Evolutionary conservation across 2,888 invertebrate genomes (phyloP).

Genomic region (Phyllotreta cruciferae): DNA sequence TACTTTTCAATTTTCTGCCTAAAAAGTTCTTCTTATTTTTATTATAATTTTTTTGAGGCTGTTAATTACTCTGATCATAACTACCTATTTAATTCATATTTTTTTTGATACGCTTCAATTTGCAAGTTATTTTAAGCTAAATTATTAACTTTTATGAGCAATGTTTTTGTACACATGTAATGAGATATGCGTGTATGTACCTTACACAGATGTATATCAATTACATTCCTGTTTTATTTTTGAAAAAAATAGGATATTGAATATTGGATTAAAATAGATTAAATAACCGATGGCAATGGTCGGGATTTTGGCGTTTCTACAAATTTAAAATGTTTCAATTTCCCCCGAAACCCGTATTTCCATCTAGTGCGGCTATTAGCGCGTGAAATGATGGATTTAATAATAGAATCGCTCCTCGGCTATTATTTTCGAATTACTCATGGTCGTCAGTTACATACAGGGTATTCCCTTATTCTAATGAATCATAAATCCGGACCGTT

Average conservation of each 20-base stretch:
- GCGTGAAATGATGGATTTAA: constrained; percentile 43
- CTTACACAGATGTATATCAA: no score
- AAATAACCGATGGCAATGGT: constrained; percentile 44
- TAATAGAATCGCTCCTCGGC: constrained; percentile 44
- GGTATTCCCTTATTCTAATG: constrained; percentile 12
- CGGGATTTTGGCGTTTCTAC: constrained; percentile 37
- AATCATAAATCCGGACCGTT: neutral
- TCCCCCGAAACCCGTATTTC: constrained; percentile 39
- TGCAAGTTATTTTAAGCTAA: no score
- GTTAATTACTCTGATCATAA: no score
- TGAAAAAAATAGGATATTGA: constrained; percentile 45
- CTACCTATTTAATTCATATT: no score
- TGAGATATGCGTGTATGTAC: no score
- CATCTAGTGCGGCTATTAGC: constrained; percentile 36
- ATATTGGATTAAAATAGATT: constrained; percentile 47
- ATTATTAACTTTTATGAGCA: no score
- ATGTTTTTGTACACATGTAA: no score
- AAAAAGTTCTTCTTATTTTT: no score
- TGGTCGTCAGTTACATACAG: constrained; percentile 26
- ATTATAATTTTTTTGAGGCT: no score
- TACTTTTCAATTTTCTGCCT: no score
- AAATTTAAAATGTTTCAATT: constrained; percentile 45
- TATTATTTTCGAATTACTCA: constrained; percentile 33
- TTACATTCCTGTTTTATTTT: no score
- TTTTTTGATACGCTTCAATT: no score